Percentiles rank a stretch among this genome's conserved stretches.
These are phyloP conservation scores for Zaprionus lachaisei DNA, from an alignment of 1,140 invertebrate species.

Conservation along the genomic window DNA sequence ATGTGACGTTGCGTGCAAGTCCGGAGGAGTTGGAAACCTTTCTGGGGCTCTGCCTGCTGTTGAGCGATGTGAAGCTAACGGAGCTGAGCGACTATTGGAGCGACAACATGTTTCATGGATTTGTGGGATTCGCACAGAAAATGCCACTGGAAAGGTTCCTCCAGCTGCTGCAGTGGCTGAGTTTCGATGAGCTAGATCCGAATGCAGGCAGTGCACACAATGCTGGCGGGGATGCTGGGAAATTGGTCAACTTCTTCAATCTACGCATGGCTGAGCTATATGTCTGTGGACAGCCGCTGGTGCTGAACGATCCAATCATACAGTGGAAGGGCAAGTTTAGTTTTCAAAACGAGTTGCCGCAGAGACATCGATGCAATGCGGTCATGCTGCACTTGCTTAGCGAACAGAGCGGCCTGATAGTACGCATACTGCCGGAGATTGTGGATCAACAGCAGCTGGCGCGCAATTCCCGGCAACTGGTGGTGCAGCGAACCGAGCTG, in stretches of 20 bases:
- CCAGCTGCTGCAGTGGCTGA: constrained; percentile 50
- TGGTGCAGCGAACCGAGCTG: constrained; percentile 50
- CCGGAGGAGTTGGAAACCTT: constrained; percentile 69
- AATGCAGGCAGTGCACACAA: not conserved
- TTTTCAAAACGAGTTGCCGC: constrained; percentile 47
- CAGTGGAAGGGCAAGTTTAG: constrained; percentile 65
- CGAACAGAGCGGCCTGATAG: constrained; percentile 62
- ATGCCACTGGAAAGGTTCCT: constrained; percentile 53
- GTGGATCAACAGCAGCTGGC: constrained; percentile 32
- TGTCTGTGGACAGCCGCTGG: constrained; percentile 58
- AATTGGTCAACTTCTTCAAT: constrained; percentile 59
- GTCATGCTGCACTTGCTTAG: constrained; percentile 59
- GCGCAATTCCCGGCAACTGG: constrained; percentile 64
- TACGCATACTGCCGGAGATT: constrained; percentile 63
- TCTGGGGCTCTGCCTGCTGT: constrained; percentile 53
- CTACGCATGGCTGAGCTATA: constrained; percentile 60
- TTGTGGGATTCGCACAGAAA: constrained; percentile 54
- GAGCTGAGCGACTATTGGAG: constrained; percentile 62
- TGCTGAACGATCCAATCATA: constrained; percentile 62
- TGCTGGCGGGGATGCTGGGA: constrained; percentile 22
- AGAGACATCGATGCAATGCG: constrained; percentile 55
- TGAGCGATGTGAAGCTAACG: constrained; percentile 57
- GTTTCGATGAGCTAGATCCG: constrained; percentile 38
- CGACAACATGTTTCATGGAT: constrained; percentile 42
- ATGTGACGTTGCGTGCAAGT: constrained; percentile 12